Percentiles rank a stretch among this genome's conserved stretches.
These are phyloP conservation scores for Hystrix brachyura DNA, from an alignment of 2,113 vertebrate genomes.

Conservation along the genomic window DNA sequence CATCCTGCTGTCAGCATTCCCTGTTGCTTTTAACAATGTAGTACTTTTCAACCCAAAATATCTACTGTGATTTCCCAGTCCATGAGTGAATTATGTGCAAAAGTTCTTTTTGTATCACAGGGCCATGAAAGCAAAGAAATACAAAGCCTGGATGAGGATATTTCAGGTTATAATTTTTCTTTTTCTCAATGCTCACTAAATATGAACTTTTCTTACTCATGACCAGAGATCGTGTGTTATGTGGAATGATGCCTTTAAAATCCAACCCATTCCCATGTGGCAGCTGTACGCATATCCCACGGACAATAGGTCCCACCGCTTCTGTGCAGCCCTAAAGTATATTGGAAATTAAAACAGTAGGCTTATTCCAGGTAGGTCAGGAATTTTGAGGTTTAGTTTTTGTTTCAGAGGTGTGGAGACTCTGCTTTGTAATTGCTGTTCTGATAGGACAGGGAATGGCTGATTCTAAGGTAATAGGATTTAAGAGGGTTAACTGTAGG, in stretches of 20 bases:
- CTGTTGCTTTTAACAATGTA: background rate
- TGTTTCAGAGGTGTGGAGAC: background rate
- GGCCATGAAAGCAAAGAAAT: background rate
- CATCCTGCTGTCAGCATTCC: slow-evolving; percentile 35
- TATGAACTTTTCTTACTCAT: background rate
- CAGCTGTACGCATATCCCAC: background rate
- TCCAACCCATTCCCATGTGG: background rate
- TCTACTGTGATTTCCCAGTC: background rate
- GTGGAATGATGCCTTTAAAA: background rate
- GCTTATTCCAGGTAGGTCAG: background rate
- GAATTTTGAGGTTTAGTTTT: slow-evolving; percentile 35
- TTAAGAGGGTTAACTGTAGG: background rate
- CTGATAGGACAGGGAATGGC: background rate
- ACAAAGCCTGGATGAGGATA: background rate
- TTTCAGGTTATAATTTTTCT: background rate
- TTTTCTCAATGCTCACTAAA: background rate
- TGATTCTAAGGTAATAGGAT: background rate
- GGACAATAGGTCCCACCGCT: background rate
- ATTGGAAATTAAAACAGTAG: background rate
- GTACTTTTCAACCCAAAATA: background rate
- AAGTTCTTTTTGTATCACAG: background rate
- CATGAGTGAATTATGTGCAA: background rate
- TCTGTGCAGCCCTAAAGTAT: background rate
- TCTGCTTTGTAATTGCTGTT: background rate
- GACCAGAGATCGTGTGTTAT: background rate